Conservation (phyloP, 2,113 vertebrate species). For the Tragelaphus buxtoni region DNA sequence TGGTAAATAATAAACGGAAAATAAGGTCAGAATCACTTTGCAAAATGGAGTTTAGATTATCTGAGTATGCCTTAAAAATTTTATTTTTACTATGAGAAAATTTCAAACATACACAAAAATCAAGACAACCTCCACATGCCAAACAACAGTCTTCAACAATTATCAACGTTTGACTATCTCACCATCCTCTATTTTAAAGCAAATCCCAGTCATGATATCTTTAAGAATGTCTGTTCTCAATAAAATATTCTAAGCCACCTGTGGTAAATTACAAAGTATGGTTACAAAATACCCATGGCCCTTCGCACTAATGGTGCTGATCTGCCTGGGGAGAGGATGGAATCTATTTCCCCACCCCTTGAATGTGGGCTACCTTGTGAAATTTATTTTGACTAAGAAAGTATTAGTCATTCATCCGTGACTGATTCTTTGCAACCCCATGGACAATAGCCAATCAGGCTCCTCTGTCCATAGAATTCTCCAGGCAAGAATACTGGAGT, state of each 20-base stretch:
- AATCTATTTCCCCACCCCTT: background rate
- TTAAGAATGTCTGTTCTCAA: background rate
- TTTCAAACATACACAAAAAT: background rate
- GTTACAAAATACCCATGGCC: background rate
- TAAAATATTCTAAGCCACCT: background rate
- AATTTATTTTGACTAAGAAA: background rate
- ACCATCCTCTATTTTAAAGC: slow-evolving; percentile 13
- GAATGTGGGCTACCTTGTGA: background rate
- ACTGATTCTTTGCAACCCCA: background rate
- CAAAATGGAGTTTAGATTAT: background rate
- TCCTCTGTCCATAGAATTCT: background rate
- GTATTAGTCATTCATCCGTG: background rate
- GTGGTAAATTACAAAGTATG: background rate
- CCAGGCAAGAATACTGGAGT: background rate
- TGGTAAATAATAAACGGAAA: background rate
- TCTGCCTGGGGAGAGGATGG: background rate
- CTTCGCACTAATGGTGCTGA: background rate
- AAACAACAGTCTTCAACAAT: background rate
- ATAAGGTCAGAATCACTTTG: background rate
- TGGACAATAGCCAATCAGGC: background rate
- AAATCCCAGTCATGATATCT: background rate
- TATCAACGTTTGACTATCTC: background rate
- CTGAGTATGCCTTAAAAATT: background rate
- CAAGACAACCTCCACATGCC: background rate
- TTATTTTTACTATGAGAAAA: background rate